Percentiles rank a stretch among this genome's conserved stretches.
These are phyloP conservation scores for Pristionchus fissidentatus DNA, from an alignment of 2,888 invertebrate genomes.

Conservation along the genomic window DNA sequence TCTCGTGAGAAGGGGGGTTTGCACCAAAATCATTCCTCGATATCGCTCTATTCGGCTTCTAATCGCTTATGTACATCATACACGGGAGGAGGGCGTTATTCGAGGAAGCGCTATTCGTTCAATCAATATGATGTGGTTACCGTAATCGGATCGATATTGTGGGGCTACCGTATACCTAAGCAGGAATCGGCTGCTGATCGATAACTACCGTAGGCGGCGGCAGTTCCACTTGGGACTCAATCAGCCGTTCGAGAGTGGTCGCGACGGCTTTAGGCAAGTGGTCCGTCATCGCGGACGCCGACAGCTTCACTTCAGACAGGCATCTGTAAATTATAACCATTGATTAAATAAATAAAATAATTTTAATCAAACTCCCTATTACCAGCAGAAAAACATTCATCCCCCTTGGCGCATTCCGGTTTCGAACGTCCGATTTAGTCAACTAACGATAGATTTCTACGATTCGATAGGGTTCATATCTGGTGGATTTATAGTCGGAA, in stretches of 20 bases:
- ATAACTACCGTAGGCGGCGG: conserved; percentile 2
- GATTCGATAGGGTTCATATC: too few species aligned
- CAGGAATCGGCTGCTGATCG: not conserved
- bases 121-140: conserved; percentile 2
- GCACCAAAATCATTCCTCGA: conserved; percentile 5
- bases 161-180: not conserved
- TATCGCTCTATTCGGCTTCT: not conserved
- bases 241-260: not conserved
- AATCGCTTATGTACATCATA: not conserved
- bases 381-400: not conserved
- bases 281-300: conserved; percentile 88
- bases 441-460: too few species aligned
- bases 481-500: too few species aligned
- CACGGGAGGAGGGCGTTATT: not conserved
- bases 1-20: not conserved
- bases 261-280: conserved; percentile 87
- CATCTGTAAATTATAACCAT: conserved; percentile 57
- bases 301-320: conserved; percentile 82
- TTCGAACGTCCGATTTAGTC: too few species aligned
- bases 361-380: not conserved
- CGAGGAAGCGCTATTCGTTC: too few species aligned
- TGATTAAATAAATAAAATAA: conserved; percentile 43
- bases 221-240: not conserved
- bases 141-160: not conserved
- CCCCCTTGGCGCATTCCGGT: too few species aligned